These are phyloP conservation scores for Hirtodrosophila trivittata DNA, from an alignment of 2,888 invertebrate species.

Conservation along the genomic window DNA sequence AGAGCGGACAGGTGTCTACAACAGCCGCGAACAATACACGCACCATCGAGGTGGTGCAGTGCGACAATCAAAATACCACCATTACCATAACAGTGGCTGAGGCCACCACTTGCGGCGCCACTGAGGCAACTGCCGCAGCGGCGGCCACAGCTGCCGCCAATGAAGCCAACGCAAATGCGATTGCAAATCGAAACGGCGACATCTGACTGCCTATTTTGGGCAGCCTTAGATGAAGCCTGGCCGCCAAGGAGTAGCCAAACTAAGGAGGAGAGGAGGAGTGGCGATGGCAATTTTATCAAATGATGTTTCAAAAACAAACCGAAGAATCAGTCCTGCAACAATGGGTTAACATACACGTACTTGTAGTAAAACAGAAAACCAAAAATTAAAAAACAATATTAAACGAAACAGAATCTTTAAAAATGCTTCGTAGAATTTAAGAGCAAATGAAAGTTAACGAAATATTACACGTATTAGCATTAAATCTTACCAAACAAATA, in stretches of 20 bases:
- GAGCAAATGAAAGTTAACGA: conserved; percentile 77
- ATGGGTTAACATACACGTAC: conserved; percentile 75
- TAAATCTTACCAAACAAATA: conserved; percentile 28
- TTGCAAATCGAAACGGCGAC: conserved; percentile 59
- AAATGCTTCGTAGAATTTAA: conserved; percentile 70
- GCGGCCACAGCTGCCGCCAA: conserved; percentile 47
- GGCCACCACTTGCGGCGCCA: conserved; percentile 49
- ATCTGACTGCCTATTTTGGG: conserved; percentile 83
- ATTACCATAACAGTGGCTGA: conserved; percentile 72
- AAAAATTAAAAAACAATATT: conserved; percentile 26
- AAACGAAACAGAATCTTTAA: conserved; percentile 35
- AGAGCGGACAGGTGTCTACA: conserved; percentile 53
- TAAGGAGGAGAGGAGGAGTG: conserved; percentile 61
- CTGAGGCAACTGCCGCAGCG: conserved; percentile 22
- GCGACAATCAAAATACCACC: conserved; percentile 73
- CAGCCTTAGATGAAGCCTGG: conserved; percentile 82
- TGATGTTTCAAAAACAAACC: conserved; percentile 39
- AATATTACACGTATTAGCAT: conserved; percentile 69
- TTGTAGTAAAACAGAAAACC: conserved; percentile 53
- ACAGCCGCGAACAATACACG: conserved; percentile 61
- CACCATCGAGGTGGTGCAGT: conserved; percentile 81
- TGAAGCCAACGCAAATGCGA: conserved; percentile 59
- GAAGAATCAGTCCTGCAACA: conserved; percentile 74
- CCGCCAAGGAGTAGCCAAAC: conserved; percentile 38
- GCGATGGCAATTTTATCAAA: conserved; percentile 51